These are phyloP conservation scores for Loripinus fragilis DNA, from an alignment of 2,888 invertebrate genomes.

Conservation along the genomic window DNA sequence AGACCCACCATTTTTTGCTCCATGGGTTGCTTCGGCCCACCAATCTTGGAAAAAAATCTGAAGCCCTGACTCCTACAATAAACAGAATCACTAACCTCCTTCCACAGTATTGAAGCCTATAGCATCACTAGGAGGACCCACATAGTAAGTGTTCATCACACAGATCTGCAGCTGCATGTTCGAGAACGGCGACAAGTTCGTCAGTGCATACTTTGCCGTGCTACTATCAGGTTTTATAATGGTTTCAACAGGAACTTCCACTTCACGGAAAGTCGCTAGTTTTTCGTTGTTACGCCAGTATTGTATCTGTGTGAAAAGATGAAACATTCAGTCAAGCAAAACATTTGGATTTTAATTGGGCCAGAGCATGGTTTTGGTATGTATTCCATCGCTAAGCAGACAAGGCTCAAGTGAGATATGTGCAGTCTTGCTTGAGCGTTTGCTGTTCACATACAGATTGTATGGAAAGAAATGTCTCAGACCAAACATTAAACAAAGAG, in stretches of 20 bases:
- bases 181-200: slow-evolving; percentile 75
- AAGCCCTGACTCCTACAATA: no score
- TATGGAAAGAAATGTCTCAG: no score
- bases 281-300: slow-evolving; percentile 93
- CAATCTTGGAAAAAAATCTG: no score
- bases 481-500: no score
- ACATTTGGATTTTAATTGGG: no score
- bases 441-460: no score
- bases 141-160: slow-evolving; percentile 95
- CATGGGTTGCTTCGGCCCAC: no score
- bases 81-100: slow-evolving; percentile 75
- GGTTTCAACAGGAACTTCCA: slow-evolving; percentile 58
- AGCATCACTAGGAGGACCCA: slow-evolving; percentile 94
- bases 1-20: no score
- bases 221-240: slow-evolving; percentile 39
- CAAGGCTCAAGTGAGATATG: no score
- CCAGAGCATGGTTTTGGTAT: no score
- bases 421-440: no score
- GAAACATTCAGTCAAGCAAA: not conserved
- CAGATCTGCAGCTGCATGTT: slow-evolving; percentile 94
- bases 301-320: slow-evolving; percentile 87
- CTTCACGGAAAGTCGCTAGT: slow-evolving; percentile 69
- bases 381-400: no score
- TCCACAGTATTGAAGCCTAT: slow-evolving; percentile 84
- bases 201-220: slow-evolving; percentile 31